Evolutionary conservation across 1,140 invertebrate species (phyloP).

Genomic region (Cotesia vestalis): DNA sequence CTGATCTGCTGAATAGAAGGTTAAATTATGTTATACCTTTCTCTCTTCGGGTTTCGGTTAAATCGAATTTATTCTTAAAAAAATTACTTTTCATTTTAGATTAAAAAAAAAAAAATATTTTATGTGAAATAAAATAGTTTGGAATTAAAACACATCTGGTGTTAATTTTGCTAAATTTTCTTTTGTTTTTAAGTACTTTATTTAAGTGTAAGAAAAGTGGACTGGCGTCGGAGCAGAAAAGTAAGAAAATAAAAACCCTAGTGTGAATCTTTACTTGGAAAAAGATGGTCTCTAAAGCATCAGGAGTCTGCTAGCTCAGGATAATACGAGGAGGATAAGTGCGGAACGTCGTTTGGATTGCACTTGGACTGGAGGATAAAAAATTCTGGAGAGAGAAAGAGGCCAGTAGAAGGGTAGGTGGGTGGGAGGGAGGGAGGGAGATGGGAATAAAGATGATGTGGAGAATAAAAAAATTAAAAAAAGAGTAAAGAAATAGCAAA

Average conservation of each 20-base stretch:
- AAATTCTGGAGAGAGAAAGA: background rate
- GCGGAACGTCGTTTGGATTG: slow-evolving; percentile 29
- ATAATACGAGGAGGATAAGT: slow-evolving; percentile 38
- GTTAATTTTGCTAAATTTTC: background rate
- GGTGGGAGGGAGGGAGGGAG: slow-evolving; percentile 4
- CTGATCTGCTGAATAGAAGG: too few species aligned
- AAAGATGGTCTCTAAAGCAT: slow-evolving; percentile 28
- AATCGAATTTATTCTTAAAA: slow-evolving; percentile 10
- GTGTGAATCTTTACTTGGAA: slow-evolving; percentile 10
- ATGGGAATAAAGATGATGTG: background rate
- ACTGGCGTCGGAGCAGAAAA: background rate
- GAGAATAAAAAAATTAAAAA: slow-evolving; percentile 1
- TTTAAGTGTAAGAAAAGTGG: background rate
- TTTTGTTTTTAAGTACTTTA: background rate
- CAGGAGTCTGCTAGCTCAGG: slow-evolving; percentile 20
- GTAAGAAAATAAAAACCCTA: background rate
- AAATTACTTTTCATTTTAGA: background rate
- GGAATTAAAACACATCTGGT: slow-evolving; percentile 4
- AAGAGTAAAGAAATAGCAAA: background rate
- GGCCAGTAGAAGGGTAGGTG: background rate
- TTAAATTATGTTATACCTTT: background rate
- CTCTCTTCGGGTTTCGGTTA: slow-evolving; percentile 2
- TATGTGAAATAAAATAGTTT: background rate
- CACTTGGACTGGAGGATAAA: slow-evolving; percentile 25
- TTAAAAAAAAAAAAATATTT: background rate